Base-by-base conservation (phyloP, 2,888 invertebrate genomes). In the Calliphora vomitoria region DNA sequence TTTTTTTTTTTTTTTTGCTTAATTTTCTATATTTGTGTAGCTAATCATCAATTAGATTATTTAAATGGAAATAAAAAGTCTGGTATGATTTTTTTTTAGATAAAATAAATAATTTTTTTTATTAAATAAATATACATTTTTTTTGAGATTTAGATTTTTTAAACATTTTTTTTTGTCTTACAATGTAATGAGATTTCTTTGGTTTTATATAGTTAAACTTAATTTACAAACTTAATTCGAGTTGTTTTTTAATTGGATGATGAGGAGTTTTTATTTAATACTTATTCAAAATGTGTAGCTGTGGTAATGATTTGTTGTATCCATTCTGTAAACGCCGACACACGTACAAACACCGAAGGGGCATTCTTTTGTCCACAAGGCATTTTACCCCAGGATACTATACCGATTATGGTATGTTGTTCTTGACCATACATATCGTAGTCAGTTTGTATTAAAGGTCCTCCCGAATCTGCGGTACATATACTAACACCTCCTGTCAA, bases 371-470 rank as follows among this genome's bases (percentile, higher is more conserved):
- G 90, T 5, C 94, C 94, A 86, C 95, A 95, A 3, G 94, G 95
- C 88, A 93, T 91, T 78, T 91, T 89, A 15, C 94, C 95, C 95
- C 95, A 95, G 3, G 95, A 95, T 13, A 95, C 94, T 68, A 95
- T 92, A 86, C 95, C 95, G 79, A 95, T 92, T 89, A 92, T 91
- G 2, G 91, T 91, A 82, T 90, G 89, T 35, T 86, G 88, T 53
- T 90, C 89, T n/a, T 90, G 89, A 62, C 90, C 90, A 60, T 89
- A 89, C 4, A 89, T 85, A 80, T 82, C 71, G 8, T 35, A 11
- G 4, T 55, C 64, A 11, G 90, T 90, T 84, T 93, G 93, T n/a
- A 93, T 91, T 8, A 93, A 85, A 1, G 93, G 93, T 0, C 93
- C 93, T 15, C 93, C 93, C 0, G 93, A 93, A 83, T 93, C 93